These are phyloP conservation scores for Sapajus apella DNA, from an alignment of 2,113 vertebrate species.

Conservation along the genomic window DNA sequence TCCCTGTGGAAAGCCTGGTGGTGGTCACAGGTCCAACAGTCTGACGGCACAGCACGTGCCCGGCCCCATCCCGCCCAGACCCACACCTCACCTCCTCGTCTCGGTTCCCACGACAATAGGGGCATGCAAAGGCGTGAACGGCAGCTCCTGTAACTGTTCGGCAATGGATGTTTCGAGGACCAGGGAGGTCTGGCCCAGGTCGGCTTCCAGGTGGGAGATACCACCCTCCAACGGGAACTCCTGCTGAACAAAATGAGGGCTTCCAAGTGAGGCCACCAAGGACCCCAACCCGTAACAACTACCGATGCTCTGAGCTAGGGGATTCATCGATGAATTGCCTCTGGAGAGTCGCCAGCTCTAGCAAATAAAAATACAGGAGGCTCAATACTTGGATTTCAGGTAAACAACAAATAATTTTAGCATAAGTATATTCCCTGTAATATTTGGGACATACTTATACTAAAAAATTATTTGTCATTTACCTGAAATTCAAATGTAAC, in stretches of 20 bases:
- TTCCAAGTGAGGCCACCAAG: neutral
- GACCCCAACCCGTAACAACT: fast-evolving
- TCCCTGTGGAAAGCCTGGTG: neutral
- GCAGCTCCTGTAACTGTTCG: conserved; percentile 88
- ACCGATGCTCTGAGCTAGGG: fast-evolving
- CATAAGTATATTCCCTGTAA: fast-evolving
- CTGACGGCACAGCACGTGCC: neutral
- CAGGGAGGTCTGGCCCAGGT: conserved; percentile 46
- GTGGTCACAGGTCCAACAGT: fast-evolving
- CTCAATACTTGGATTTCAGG: neutral
- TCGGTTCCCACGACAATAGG: conserved; percentile 89
- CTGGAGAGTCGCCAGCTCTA: fast-evolving
- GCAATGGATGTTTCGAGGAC: neutral
- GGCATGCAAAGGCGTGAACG: conserved; percentile 90
- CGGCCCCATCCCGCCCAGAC: fast-evolving
- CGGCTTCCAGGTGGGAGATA: conserved; percentile 90
- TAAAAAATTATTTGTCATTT: neutral
- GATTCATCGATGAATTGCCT: fast-evolving
- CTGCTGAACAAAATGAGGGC: conserved; percentile 47
- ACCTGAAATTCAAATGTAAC: neutral
- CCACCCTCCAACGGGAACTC: conserved; percentile 74
- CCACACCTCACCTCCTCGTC: conserved; percentile 86
- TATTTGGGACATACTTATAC: neutral
- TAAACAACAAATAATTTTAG: neutral
- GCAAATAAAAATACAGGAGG: neutral